Evolutionary conservation across 1,140 invertebrate genomes (phyloP), one percentile per base, ranked within the genome.

Genomic region (Tyrophagus putrescentiae): DNA sequence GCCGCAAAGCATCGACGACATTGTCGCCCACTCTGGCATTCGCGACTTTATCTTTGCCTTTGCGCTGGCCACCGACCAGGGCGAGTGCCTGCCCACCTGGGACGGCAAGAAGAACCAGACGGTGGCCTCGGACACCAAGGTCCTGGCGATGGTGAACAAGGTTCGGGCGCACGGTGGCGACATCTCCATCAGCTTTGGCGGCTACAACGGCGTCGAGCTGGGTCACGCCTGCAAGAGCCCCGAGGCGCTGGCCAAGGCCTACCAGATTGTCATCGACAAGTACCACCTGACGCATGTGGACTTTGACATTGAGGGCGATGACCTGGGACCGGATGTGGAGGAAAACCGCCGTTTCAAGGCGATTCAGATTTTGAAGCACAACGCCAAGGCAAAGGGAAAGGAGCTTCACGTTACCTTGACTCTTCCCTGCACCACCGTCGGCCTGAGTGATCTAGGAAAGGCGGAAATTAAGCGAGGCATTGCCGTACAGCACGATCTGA

Each of bases 261-360:
- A 44, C 34, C 57, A 59, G 36, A n/a, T 44, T 18, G 57, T 59
- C 18, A 59, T 59, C 18, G 57, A 59, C 27, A 59, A 59, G 25
- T 59, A 59, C 27, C 2, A 45, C 16, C 39, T 59, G 4, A 59
- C 57, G 9, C 36, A 59, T 45, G 23, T 59, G 29, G 57, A 59
- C 33, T 59, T 59, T 5, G 57, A 59, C 50, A 31, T 59, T 23
- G 57, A 59, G 36, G 36, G 41, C 27, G 57, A 59, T 45, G 25
- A 42, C 31, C 25, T 59, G 5, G 57, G 57, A 23, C 5, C 3
- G 4, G 57, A 33, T 34, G 25, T 3, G 5, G 57, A 44, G 21
- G 57, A 59, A 29, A 25, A 11, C n/a, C 36, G 16, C 16, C 36
- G 57, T 16, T 59, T 59, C 34, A 16, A 59, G 3, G 57, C 57